Evolutionary conservation across 2,113 vertebrate species (phyloP).

Genomic region (Dromiciops gliroides): DNA sequence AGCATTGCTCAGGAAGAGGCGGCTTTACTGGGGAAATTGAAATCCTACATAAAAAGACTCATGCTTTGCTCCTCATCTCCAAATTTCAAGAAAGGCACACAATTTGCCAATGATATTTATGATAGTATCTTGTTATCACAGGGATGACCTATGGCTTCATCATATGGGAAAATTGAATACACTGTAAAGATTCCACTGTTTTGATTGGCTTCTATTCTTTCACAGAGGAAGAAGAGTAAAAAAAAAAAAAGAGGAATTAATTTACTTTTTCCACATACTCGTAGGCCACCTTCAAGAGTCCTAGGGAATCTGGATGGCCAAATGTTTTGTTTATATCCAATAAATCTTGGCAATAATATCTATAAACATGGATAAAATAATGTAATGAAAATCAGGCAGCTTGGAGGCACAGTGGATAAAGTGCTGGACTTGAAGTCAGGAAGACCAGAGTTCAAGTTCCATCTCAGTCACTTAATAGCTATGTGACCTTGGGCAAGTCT

Average conservation of each 20-base stretch:
- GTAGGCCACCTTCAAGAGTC: background rate
- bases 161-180: background rate
- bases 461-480: background rate
- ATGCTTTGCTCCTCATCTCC: conserved; percentile 19
- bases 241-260: background rate
- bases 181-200: background rate
- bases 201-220: background rate
- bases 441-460: background rate
- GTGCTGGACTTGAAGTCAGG: background rate
- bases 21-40: conserved; percentile 43
- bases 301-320: background rate
- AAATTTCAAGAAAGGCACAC: background rate
- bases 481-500: background rate
- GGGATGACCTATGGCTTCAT: conserved; percentile 12
- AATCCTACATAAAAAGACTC: conserved; percentile 33
- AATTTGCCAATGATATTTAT: background rate
- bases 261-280: background rate
- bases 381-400: background rate
- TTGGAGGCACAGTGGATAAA: background rate
- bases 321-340: background rate
- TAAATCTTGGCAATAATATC: background rate
- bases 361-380: background rate
- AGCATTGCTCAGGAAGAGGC: conserved; percentile 51
- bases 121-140: background rate
- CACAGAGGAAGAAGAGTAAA: background rate